Evolutionary conservation across 2,797 vertebrate genomes (phyloP), one percentile per base, ranked within the genome.

Genomic region (Manis crassicaudata): DNA sequence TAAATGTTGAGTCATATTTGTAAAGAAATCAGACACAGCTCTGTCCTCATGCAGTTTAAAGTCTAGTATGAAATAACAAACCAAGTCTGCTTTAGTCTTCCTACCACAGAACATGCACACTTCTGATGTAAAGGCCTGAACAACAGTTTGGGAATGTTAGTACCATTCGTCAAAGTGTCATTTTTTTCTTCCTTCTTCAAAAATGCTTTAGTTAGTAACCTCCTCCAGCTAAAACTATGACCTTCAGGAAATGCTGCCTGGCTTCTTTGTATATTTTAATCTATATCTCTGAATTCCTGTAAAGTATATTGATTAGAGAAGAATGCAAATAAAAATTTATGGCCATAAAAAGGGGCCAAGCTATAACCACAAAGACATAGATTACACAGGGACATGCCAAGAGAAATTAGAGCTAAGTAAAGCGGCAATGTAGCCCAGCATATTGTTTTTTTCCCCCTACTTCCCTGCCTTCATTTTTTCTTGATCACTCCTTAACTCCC

Each of bases 281-380:
- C 85, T 86, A 0, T 72, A 56, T 81, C 91, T 95, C 81, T 84
- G 83, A 93, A 65, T 11, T 56, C 52, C 50, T 72, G 21, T 20
- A 35, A 80, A 90, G 60, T 18, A 70, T 21, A 72, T 0, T 50
- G 63, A 93, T 84, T 84, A 94, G 72, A 82, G 72, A 88, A 88
- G 63, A 91, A 88, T n/a, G 56, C 75, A 83, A 88, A 86, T 16
- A 88, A 77, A 92, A 88, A 84, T 16, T 7, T 88, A 81, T 12
- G 20, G 54, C 77, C 67, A 67, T 32, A 60, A 18, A 52, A 56
- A 73, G 35, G 63, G 35, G 43, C 7, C 5, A 23, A 52, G 62
- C 54, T 27, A 43, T 58, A 85, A 68, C 5, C 37, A 46, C 35
- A 83, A 79, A 86, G 88, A 88, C 32, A 43, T n/a, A 73, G 35